Evolutionary conservation across 2,113 vertebrate species (phyloP).

Genomic region (Laterallus jamaicensis): DNA sequence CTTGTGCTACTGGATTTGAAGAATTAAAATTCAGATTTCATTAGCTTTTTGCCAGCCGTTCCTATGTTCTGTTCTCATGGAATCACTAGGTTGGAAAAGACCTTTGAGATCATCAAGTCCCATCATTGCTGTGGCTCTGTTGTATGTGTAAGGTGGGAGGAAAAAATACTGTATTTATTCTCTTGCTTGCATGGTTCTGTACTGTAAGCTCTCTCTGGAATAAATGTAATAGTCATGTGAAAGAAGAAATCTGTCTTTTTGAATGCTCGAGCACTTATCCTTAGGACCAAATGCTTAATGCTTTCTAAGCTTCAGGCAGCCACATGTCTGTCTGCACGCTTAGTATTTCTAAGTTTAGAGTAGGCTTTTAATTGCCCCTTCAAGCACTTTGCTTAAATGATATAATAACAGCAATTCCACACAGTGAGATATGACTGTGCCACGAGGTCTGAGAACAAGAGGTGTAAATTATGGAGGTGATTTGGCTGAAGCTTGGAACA

Average conservation of each 20-base stretch:
- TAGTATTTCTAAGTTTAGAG: neutral
- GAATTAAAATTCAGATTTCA: neutral
- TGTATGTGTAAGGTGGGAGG: neutral
- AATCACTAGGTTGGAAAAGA: too few species aligned
- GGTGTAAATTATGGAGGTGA: neutral
- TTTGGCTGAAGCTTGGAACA: neutral
- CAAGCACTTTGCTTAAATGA: conserved; percentile 6
- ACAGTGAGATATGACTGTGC: neutral
- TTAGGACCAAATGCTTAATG: neutral
- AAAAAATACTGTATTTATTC: neutral
- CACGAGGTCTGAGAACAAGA: neutral
- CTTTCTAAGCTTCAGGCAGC: conserved; percentile 6
- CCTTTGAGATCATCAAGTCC: too few species aligned
- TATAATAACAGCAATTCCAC: neutral
- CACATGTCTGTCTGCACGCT: neutral
- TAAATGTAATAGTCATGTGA: neutral
- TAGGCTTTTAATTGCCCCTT: conserved; percentile 4
- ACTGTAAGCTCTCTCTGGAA: neutral
- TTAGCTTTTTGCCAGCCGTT: neutral
- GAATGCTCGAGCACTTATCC: neutral
- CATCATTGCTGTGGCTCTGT: too few species aligned
- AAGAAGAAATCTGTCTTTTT: neutral
- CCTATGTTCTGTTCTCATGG: neutral
- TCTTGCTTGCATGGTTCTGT: neutral
- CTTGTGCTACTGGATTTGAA: neutral